These are phyloP conservation scores for Orbicella faveolata DNA, from an alignment of 64 coral and sea anemone species.

Conservation along the genomic window DNA sequence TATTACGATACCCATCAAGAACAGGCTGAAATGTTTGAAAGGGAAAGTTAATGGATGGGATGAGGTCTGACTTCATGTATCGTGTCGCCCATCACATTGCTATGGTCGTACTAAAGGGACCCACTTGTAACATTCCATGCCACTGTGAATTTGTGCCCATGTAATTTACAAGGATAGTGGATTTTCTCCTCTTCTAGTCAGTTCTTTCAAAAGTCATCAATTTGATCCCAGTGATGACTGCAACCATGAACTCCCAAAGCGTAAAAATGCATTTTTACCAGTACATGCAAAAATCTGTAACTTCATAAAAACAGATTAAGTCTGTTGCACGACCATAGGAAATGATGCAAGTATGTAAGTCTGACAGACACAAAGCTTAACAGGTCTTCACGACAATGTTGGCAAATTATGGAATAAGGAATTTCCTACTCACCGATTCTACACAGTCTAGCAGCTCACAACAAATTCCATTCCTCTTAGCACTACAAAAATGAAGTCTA, in stretches of 20 bases:
- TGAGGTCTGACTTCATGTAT: constrained; percentile 44
- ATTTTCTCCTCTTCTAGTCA: too few species aligned
- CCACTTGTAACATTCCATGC: neutral
- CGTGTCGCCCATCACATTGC: constrained; percentile 21
- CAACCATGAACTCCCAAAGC: too few species aligned
- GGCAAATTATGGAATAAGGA: too few species aligned
- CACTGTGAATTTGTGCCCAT: too few species aligned
- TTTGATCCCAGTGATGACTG: too few species aligned
- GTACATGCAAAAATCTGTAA: too few species aligned
- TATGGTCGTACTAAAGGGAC: neutral
- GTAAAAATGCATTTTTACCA: too few species aligned
- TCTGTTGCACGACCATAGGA: too few species aligned
- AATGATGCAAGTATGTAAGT: too few species aligned
- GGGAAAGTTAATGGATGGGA: constrained; percentile 40
- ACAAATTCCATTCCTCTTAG: constrained; percentile 57
- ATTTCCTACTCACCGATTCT: constrained; percentile 52
- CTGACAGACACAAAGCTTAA: neutral
- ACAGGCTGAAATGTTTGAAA: constrained; percentile 90
- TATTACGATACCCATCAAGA: constrained; percentile 98
- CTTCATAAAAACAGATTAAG: too few species aligned
- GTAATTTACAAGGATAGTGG: neutral
- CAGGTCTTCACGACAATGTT: neutral
- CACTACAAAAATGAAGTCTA: constrained; percentile 24
- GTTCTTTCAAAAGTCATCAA: too few species aligned
- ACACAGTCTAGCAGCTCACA: constrained; percentile 58